phyloP scores from a whole-genome alignment of 2,113 vertebrate genomes.

The Bostrychus sinensis region DNA sequence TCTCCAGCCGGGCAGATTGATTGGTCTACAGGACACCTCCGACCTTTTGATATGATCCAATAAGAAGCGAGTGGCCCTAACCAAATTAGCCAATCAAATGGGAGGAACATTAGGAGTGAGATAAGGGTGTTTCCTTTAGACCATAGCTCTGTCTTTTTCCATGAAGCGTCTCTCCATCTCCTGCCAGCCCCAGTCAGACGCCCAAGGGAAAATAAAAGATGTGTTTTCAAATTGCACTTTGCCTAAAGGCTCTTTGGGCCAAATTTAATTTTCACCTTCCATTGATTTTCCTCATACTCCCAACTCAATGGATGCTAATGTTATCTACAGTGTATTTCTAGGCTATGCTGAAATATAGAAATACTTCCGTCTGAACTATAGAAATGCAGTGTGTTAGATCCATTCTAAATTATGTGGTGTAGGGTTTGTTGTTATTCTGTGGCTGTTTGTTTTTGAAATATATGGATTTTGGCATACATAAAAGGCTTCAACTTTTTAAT shows the following conservation, averaged over 20 bases:
- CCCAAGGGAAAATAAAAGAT: conserved; percentile 89
- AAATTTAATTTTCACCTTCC: conserved; percentile 97
- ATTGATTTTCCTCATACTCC: conserved; percentile 90
- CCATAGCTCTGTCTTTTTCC: conserved; percentile 45
- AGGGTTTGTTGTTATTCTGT: too few species aligned
- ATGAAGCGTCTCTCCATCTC: conserved; percentile 52
- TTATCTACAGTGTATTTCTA: conserved; percentile 74
- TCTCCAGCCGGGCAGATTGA: conserved; percentile 80
- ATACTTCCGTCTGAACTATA: conserved; percentile 16
- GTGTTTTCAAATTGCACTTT: conserved; percentile 93
- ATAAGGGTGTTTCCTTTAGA: conserved; percentile 60
- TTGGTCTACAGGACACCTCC: conserved; percentile 83
- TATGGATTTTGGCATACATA: too few species aligned
- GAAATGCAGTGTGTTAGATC: conserved; percentile 19
- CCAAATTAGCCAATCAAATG: conserved; percentile 87
- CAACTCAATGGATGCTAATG: conserved; percentile 87
- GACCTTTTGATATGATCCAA: conserved; percentile 89
- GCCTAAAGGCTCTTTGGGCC: conserved; percentile 92
- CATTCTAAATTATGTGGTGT: conserved; percentile 11
- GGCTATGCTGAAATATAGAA: conserved; percentile 29
- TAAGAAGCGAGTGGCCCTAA: conserved; percentile 85
- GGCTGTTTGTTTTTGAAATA: too few species aligned
- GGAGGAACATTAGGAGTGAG: conserved; percentile 82
- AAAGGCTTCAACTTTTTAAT: too few species aligned
- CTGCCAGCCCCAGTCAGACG: conserved; percentile 70